Percentiles rank a stretch among this genome's conserved stretches.
phyloP scores from a whole-genome alignment of 2,113 vertebrate species.

The Phoenicopterus ruber region DNA sequence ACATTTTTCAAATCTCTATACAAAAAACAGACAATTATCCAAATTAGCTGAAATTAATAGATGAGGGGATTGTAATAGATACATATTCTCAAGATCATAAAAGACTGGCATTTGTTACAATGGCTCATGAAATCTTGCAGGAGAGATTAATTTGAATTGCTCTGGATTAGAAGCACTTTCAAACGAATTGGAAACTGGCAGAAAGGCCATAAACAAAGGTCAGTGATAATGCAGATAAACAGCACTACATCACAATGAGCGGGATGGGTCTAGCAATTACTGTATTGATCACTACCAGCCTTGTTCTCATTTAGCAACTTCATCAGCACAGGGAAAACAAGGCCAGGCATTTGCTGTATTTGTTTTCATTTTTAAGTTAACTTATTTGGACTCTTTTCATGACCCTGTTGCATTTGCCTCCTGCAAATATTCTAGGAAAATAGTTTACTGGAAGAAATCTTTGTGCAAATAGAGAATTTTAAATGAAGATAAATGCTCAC shows the following conservation, averaged over 20 bases:
- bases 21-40: background rate
- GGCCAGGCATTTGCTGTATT: background rate
- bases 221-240: slow-evolving; percentile 10
- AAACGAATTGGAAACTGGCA: background rate
- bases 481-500: background rate
- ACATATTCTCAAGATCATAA: background rate
- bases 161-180: background rate
- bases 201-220: background rate
- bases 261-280: background rate
- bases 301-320: slow-evolving; percentile 20
- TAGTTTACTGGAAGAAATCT: background rate
- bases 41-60: background rate
- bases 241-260: background rate
- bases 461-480: background rate
- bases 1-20: background rate
- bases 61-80: background rate
- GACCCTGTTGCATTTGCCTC: background rate
- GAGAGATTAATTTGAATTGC: background rate
- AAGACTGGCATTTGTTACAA: background rate
- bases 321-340: background rate
- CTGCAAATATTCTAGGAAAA: background rate
- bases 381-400: background rate
- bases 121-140: background rate
- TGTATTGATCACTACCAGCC: background rate
- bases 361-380: background rate